Base-by-base conservation (phyloP, 1,140 invertebrate genomes). In the Agraylea sexmaculata region DNA sequence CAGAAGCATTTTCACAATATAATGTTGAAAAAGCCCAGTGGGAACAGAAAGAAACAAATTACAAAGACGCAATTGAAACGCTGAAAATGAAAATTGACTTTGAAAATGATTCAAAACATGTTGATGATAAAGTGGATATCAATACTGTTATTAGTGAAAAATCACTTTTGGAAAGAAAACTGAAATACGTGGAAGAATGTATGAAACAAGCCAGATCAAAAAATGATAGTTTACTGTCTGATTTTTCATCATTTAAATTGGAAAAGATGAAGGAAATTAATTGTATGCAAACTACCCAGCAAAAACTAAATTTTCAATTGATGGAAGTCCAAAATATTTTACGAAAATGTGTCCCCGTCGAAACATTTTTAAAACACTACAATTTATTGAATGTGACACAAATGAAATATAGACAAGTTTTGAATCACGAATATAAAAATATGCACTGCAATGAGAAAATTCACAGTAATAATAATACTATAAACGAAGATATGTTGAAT, bases 281-380 rank as follows among this genome's bases (percentile, higher is more conserved):
- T 13, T 52, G 57, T 21, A 62, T 62, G 43, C 63, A 68, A 46
- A 49, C 37, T 37, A 54, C 59, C 43, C 54, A 58, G 21, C 59
- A 64, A 38, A 56, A 51, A 32, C 46, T 62, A 37, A 54, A 62
- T 13, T 45, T 59, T 20, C 40, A 51, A 21, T 35, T 63, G 11
- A 37, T 54, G 6, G 55, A 56, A 40, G 44, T 65, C 27, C 57
- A 49, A 33, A 61, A 65, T 37, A 59, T 53, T 49, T 37, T 65
- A 29, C 50, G 61, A 12, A 51, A 48, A 30, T 58, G 56, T 10
- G 42, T 66, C 43, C 52, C 61, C 7, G 31, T 60, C 10, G 50
- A 60, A n/a, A 30, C 60, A 40, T 66, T 66, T 55, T 51, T 59
- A 42, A 57, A 60, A 41, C 62, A 64, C 54, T 62, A 66, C 49